Percentiles rank a stretch among this genome's conserved stretches.
Conservation (phyloP, 1,140 invertebrate species). For the Dreissena polymorpha region DNA sequence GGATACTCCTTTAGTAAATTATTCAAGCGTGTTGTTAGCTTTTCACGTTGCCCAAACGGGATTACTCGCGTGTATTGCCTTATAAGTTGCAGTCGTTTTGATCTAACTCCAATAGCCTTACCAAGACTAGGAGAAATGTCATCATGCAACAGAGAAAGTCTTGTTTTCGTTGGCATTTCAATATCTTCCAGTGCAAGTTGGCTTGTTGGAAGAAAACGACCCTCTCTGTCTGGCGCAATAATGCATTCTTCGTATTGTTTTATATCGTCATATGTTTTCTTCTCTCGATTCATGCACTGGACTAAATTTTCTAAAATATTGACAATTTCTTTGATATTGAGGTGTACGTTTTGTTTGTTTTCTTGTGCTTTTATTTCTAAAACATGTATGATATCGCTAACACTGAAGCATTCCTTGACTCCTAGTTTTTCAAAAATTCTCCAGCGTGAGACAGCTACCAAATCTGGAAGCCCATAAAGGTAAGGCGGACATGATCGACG, state of each 20-base stretch:
- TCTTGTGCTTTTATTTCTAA: constrained; percentile 3
- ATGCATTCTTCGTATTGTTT: constrained; percentile 31
- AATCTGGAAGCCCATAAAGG: constrained; percentile 51
- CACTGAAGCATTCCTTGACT: constrained; percentile 48
- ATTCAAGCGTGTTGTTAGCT: constrained; percentile 66
- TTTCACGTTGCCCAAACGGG: constrained; percentile 71
- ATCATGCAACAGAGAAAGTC: constrained; percentile 58
- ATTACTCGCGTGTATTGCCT: constrained; percentile 26
- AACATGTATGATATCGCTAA: constrained; percentile 17
- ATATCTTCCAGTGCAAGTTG: constrained; percentile 61
- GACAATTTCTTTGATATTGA: not conserved
- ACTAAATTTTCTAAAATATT: not conserved
- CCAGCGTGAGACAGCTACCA: not conserved
- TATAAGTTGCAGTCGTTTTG: constrained; percentile 57
- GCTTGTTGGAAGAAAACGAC: constrained; percentile 8
- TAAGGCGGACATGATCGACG: constrained; percentile 54
- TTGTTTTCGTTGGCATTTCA: constrained; percentile 1
- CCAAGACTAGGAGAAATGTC: constrained; percentile 46
- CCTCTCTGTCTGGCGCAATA: constrained; percentile 54
- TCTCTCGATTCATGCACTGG: not conserved
- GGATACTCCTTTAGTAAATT: constrained; percentile 68
- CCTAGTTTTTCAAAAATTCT: constrained; percentile 51
- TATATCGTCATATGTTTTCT: not conserved
- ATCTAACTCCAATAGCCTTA: constrained; percentile 56
- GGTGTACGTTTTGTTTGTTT: not conserved